Conservation (phyloP, 2,797 vertebrate species). For the Scyliorhinus canicula region DNA sequence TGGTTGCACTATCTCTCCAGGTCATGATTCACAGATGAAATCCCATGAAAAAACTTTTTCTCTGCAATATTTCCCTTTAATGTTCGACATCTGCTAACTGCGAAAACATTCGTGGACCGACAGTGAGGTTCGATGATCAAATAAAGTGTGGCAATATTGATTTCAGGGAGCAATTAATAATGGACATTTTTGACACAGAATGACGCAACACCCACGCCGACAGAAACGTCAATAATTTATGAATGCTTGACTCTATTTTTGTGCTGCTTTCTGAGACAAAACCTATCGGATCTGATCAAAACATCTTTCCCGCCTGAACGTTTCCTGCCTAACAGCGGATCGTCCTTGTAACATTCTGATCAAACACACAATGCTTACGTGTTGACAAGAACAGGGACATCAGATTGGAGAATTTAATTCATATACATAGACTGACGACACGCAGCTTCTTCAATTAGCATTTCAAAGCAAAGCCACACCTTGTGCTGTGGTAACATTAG, state of each 20-base stretch:
- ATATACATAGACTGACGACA: background rate
- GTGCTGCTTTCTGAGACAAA: background rate
- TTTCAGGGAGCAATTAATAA: background rate
- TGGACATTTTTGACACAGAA: constrained; percentile 5
- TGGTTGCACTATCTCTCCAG: background rate
- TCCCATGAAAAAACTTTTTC: background rate
- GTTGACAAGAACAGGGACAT: background rate
- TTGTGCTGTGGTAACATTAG: background rate
- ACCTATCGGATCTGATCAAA: constrained; percentile 15
- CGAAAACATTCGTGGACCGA: background rate
- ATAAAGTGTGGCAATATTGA: background rate
- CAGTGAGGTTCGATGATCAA: background rate
- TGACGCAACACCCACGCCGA: background rate
- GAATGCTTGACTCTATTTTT: background rate
- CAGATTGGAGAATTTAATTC: background rate
- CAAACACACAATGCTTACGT: background rate
- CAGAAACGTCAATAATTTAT: background rate
- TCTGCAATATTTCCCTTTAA: background rate
- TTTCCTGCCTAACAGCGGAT: background rate
- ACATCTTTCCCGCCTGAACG: background rate
- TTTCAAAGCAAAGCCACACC: background rate
- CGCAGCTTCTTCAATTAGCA: background rate
- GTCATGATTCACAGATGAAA: background rate
- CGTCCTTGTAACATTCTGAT: background rate
- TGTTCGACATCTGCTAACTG: background rate